Evolutionary conservation across 2,888 invertebrate genomes (phyloP).

Genomic region (Microchrysa polita): DNA sequence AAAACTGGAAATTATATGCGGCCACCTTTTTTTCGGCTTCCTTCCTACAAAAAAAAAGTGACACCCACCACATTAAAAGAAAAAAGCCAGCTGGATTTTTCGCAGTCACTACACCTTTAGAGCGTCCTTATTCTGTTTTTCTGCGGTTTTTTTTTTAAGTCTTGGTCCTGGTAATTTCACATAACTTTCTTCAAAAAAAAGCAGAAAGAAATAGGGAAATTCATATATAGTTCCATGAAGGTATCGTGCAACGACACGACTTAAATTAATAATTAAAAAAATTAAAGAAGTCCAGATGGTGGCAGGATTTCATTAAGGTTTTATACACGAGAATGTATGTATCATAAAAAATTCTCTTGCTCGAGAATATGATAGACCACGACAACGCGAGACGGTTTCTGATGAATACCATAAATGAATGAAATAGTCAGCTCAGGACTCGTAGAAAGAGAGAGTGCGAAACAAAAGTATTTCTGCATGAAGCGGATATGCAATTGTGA

Average conservation of each 20-base stretch:
- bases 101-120: not conserved
- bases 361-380: too few relatives aligned
- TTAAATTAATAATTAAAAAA: conserved; percentile 43
- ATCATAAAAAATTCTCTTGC: too few relatives aligned
- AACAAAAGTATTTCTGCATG: too few relatives aligned
- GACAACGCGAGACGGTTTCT: too few relatives aligned
- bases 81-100: not conserved
- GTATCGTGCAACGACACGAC: conserved; percentile 25
- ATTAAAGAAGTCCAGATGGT: conserved; percentile 35
- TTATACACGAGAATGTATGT: not conserved
- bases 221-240: conserved; percentile 6
- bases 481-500: too few relatives aligned
- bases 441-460: too few relatives aligned
- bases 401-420: too few relatives aligned
- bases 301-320: conserved; percentile 1
- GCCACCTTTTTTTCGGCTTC: not conserved
- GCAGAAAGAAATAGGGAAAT: not conserved
- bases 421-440: too few relatives aligned
- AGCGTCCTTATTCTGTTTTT: too few relatives aligned
- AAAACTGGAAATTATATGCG: not conserved
- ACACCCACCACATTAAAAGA: not conserved
- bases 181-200: not conserved
- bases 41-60: not conserved
- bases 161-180: not conserved
- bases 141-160: not conserved